A percentile compares a stretch with the other conserved stretches of the same genome.
Conservation (phyloP, 2,797 vertebrate species). For the Mallotus villosus region DNA sequence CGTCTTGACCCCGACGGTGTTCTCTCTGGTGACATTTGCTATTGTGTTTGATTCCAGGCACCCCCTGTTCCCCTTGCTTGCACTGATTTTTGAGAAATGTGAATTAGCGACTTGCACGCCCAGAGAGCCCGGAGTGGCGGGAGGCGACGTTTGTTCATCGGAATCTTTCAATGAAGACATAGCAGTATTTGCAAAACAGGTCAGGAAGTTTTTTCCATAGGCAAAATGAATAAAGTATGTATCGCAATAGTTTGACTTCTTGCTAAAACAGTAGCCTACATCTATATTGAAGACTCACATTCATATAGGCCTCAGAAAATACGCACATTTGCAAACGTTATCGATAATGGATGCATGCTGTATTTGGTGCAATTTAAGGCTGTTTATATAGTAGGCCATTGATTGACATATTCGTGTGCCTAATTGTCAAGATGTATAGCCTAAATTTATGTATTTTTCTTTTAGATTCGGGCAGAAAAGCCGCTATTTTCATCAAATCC, state of each 20-base stretch:
- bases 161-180: conserved; percentile 99
- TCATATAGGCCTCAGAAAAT: no score
- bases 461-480: conserved; percentile 97
- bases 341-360: no score
- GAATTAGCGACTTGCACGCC: conserved; percentile 99
- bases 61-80: conserved; percentile 98
- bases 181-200: conserved; percentile 99
- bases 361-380: background rate
- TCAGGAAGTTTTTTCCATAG: conserved; percentile 69
- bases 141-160: conserved; percentile 98
- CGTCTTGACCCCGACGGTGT: conserved; percentile 67
- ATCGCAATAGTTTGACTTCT: no score
- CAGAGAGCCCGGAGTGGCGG: conserved; percentile 97
- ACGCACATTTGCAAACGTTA: background rate
- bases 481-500: conserved; percentile 99
- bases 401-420: background rate
- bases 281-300: no score
- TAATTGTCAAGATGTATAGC: background rate
- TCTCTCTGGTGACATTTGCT: conserved; percentile 78
- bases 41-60: conserved; percentile 93
- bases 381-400: background rate
- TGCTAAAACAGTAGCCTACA: no score
- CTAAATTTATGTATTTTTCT: background rate
- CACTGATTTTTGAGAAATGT: conserved; percentile 99
- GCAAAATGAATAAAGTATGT: no score